These are phyloP conservation scores for Nemotelus nigrinus DNA, from an alignment of 2,888 invertebrate genomes.

Conservation along the genomic window DNA sequence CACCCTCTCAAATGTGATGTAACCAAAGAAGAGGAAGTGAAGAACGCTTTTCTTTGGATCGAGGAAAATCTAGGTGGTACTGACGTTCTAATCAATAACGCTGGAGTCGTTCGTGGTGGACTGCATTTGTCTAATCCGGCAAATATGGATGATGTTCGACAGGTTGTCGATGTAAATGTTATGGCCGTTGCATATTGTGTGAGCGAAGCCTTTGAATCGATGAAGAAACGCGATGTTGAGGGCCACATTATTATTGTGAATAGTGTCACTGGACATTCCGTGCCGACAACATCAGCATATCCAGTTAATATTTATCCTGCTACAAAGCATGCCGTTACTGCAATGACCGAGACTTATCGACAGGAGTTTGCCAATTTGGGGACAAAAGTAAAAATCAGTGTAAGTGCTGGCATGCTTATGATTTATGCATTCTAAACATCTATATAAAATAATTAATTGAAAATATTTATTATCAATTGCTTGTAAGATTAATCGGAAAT, in stretches of 20 bases:
- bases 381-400: constrained; percentile 60
- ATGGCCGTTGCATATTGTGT: constrained; percentile 65
- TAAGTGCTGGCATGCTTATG: constrained; percentile 49
- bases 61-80: constrained; percentile 66
- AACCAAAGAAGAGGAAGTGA: constrained; percentile 67
- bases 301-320: constrained; percentile 60
- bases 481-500: too few relatives aligned
- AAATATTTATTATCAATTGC: too few relatives aligned
- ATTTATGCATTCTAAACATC: too few relatives aligned
- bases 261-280: constrained; percentile 58
- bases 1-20: constrained; percentile 65
- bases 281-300: constrained; percentile 44
- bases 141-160: constrained; percentile 55
- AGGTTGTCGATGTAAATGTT: constrained; percentile 64
- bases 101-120: constrained; percentile 61
- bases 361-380: constrained; percentile 60
- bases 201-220: constrained; percentile 64
- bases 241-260: constrained; percentile 67
- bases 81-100: constrained; percentile 70
- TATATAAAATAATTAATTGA: too few relatives aligned
- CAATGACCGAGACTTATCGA: constrained; percentile 60
- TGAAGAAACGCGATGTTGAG: constrained; percentile 61
- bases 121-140: constrained; percentile 52
- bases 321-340: constrained; percentile 61
- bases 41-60: constrained; percentile 67